Base-by-base conservation (phyloP, 2,797 vertebrate genomes). In the Cossypha niveicapilla region DNA sequence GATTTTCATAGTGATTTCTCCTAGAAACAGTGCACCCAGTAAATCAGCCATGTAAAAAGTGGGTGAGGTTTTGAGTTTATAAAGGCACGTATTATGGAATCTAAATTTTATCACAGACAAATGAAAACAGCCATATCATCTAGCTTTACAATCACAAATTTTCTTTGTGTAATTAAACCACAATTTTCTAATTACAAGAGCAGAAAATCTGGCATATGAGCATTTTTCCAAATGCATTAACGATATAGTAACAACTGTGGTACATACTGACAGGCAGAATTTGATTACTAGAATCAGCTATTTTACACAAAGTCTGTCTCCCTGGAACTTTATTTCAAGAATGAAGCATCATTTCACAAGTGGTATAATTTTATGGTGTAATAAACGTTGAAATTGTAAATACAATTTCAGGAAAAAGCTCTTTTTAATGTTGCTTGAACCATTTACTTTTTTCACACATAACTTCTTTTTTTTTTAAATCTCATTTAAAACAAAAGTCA, bases 321-420 rank as follows among this genome's bases (percentile, higher is more conserved):
- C 19, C 28, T 75, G 42, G 84, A 94, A 90, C 39, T 90, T 88
- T 67, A 86, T 91, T 94, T 93, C 44, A 78, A 68, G n/a, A 88
- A 88, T 56, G 25, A 88, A 72, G 10, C n/a, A 75, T 72, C 25
- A 37, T 91, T 93, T 83, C 68, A 70, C 50, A 65, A 66, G 61
- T 78, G 54, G 32, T 72, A 48, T 51, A 56, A 86, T 80, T 92
- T 92, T 86, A 83, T 81, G 14, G 8, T 24, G 16, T 37, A 88
- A 81, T 91, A 92, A 95, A 78, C 32, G 35, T 21, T 68, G 4
- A 6, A 74, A 84, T 45, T 86, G 28, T 91, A 91, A 90, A 88
- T 79, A 85, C 14, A 50, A 44, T 54, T 92, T 93, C 72, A 74
- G 34, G 30, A 32, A 90, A 87, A 72, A 66, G 18, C 7, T 65